phyloP scores from a whole-genome alignment of 2,113 vertebrate species.

The Ammospiza nelsoni region DNA sequence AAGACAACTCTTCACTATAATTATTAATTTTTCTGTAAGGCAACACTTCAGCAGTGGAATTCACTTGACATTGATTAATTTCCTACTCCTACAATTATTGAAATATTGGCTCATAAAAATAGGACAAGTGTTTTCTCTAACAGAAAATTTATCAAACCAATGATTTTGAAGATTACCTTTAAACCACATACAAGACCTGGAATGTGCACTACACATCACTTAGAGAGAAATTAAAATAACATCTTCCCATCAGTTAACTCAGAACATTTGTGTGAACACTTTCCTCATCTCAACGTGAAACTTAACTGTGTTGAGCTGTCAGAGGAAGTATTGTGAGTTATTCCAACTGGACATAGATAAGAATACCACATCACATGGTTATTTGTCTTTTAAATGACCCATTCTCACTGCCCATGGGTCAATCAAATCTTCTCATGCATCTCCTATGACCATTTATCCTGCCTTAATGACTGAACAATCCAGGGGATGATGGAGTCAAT shows the following conservation, averaged over 20 bases:
- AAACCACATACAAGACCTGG: background rate
- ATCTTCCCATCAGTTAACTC: background rate
- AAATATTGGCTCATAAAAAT: background rate
- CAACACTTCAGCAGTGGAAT: background rate
- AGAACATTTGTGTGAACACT: background rate
- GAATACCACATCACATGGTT: background rate
- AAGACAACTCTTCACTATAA: background rate
- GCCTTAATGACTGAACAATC: background rate
- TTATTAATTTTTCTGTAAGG: background rate
- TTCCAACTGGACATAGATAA: background rate
- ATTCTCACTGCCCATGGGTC: background rate
- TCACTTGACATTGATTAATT: background rate
- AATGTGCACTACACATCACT: fast-evolving
- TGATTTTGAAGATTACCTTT: background rate
- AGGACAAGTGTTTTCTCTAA: background rate
- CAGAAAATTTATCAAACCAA: background rate
- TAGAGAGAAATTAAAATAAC: background rate
- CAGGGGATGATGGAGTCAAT: background rate
- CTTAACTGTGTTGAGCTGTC: background rate
- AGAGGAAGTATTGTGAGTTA: background rate
- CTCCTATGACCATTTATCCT: background rate
- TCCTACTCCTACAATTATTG: background rate
- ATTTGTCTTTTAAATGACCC: background rate
- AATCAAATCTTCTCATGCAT: background rate
- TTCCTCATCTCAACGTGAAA: background rate